Conservation (phyloP, 2,113 vertebrate species). For the Protobothrops flavoviridis region DNA sequence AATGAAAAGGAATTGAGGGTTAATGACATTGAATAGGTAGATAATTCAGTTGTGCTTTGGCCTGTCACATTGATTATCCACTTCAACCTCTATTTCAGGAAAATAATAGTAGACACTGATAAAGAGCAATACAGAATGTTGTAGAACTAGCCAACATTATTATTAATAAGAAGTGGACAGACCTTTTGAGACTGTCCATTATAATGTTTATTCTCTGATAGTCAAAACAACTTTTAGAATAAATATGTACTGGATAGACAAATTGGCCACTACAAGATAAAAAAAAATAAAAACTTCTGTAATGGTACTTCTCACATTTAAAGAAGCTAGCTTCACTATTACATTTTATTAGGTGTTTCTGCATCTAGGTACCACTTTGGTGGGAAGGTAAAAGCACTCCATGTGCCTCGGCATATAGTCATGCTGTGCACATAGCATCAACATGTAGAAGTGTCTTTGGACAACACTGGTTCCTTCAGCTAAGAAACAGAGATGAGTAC, state of each 20-base stretch:
- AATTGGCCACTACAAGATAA: neutral
- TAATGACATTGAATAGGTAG: neutral
- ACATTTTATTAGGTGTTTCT: neutral
- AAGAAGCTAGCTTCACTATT: neutral
- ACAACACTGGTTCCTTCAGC: neutral
- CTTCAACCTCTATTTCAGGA: neutral
- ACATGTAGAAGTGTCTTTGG: too few relatives aligned
- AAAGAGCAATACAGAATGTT: neutral
- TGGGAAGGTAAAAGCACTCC: neutral
- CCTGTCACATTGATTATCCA: neutral
- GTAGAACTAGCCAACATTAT: neutral
- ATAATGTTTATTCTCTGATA: neutral
- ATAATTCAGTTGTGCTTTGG: neutral
- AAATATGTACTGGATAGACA: neutral
- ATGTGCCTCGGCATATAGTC: too few relatives aligned
- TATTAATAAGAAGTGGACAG: neutral
- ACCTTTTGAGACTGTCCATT: neutral
- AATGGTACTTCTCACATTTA: neutral
- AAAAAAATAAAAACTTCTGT: neutral
- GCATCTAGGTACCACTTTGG: neutral
- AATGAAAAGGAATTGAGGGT: neutral
- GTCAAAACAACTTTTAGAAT: neutral
- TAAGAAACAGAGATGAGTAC: neutral
- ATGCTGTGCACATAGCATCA: too few relatives aligned
- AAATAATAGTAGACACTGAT: neutral